phyloP scores from a whole-genome alignment of 2,888 invertebrate genomes.

The Lycia hirtaria region DNA sequence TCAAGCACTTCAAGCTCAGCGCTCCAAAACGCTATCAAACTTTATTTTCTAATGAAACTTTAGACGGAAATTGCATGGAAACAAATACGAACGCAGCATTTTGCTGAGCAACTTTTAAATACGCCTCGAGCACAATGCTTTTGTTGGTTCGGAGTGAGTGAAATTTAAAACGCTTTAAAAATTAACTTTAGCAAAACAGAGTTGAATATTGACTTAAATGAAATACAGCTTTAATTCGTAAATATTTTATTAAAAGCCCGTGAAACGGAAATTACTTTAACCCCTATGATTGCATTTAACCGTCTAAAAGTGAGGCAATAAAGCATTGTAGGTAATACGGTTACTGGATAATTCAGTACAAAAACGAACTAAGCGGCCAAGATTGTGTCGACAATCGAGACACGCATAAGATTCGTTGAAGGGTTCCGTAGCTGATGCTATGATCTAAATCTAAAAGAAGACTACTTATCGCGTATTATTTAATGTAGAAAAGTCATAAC shows the following conservation, averaged over 20 bases:
- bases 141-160: slow-evolving; percentile 71
- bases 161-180: slow-evolving; percentile 61
- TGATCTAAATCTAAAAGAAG: too few species aligned
- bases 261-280: not conserved
- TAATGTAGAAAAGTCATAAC: too few species aligned
- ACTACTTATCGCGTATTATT: too few species aligned
- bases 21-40: slow-evolving; percentile 60
- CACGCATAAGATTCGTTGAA: too few species aligned
- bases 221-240: slow-evolving; percentile 25
- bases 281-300: slow-evolving; percentile 13
- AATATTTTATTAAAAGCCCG: slow-evolving; percentile 4
- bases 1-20: slow-evolving; percentile 30
- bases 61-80: slow-evolving; percentile 72
- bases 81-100: slow-evolving; percentile 69
- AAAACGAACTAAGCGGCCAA: slow-evolving; percentile 45
- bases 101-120: slow-evolving; percentile 73
- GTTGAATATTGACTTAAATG: slow-evolving; percentile 43
- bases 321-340: slow-evolving; percentile 46
- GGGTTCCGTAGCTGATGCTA: too few species aligned
- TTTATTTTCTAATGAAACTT: slow-evolving; percentile 74
- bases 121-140: slow-evolving; percentile 64
- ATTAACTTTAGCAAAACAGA: slow-evolving; percentile 55
- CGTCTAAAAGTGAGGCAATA: slow-evolving; percentile 26
- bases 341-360: slow-evolving; percentile 48
- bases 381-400: too few species aligned